Evolutionary conservation across 2,888 invertebrate genomes (phyloP).

Genomic region (Diaperis boleti): DNA sequence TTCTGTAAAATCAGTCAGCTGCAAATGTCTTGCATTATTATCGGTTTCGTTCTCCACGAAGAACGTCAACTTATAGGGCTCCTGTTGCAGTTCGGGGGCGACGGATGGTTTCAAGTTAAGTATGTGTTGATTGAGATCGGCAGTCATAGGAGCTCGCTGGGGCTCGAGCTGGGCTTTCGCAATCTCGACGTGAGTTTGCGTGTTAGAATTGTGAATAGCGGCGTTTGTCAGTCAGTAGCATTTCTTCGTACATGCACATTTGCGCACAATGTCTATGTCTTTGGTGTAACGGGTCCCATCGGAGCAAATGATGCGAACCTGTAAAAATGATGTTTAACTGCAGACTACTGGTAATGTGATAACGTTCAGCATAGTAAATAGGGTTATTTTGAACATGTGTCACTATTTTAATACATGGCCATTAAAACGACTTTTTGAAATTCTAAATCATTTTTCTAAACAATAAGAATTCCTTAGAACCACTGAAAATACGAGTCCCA

Average conservation of each 20-base stretch:
- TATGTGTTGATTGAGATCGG: slow-evolving; percentile 52
- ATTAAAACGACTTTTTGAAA: no score
- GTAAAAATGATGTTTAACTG: no score
- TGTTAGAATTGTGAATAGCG: slow-evolving; percentile 70
- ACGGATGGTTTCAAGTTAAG: slow-evolving; percentile 54
- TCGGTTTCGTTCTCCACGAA: slow-evolving; percentile 59
- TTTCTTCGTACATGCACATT: slow-evolving; percentile 95
- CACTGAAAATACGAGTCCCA: no score
- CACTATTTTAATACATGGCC: no score
- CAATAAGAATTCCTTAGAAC: no score
- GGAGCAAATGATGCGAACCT: slow-evolving; percentile 91
- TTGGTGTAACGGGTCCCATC: slow-evolving; percentile 95
- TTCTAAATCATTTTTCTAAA: no score
- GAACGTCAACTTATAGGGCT: slow-evolving; percentile 63
- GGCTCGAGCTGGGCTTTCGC: slow-evolving; percentile 44
- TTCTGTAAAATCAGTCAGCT: slow-evolving; percentile 50
- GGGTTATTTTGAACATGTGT: no score
- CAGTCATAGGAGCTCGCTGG: slow-evolving; percentile 46
- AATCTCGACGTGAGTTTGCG: slow-evolving; percentile 45
- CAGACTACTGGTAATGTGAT: no score
- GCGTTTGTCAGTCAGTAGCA: slow-evolving; percentile 81
- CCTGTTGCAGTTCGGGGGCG: slow-evolving; percentile 48
- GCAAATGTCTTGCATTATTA: slow-evolving; percentile 48
- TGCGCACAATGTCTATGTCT: slow-evolving; percentile 96
- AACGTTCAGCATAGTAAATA: no score